Evolutionary conservation across 1,140 invertebrate species (phyloP).

Genomic region (Bombus turneri): DNA sequence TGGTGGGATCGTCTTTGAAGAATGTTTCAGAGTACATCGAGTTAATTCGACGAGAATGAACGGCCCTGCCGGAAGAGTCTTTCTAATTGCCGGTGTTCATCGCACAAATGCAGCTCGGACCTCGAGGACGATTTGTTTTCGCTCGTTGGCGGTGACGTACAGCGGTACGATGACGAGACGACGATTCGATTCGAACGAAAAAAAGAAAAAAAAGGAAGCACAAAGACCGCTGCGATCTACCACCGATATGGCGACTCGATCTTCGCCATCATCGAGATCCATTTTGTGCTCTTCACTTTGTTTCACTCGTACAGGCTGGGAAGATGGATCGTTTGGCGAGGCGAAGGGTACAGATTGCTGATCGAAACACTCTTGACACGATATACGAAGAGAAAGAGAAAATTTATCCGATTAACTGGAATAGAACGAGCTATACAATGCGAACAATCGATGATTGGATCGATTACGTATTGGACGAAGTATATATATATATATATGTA

Average conservation of each 20-base stretch:
- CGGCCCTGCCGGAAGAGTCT: constrained; percentile 27
- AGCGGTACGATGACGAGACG: constrained; percentile 15
- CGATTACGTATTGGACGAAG: background rate
- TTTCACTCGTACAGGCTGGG: background rate
- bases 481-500: too few relatives aligned
- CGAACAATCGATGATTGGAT: constrained; percentile 1
- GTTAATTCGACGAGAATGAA: constrained; percentile 56
- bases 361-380: constrained; percentile 3
- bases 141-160: constrained; percentile 16
- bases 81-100: constrained; percentile 44
- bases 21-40: constrained; percentile 54
- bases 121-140: constrained; percentile 47
- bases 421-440: background rate
- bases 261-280: background rate
- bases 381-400: background rate
- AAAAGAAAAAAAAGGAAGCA: background rate
- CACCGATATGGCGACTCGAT: background rate
- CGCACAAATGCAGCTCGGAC: constrained; percentile 36
- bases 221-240: constrained; percentile 1
- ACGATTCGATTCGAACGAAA: constrained; percentile 1
- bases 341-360: constrained; percentile 15
- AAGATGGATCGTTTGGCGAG: constrained; percentile 29
- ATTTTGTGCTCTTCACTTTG: constrained; percentile 7
- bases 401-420: background rate
- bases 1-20: constrained; percentile 4